These are phyloP conservation scores for Scalopus aquaticus DNA, from an alignment of 2,113 vertebrate species.

Conservation along the genomic window DNA sequence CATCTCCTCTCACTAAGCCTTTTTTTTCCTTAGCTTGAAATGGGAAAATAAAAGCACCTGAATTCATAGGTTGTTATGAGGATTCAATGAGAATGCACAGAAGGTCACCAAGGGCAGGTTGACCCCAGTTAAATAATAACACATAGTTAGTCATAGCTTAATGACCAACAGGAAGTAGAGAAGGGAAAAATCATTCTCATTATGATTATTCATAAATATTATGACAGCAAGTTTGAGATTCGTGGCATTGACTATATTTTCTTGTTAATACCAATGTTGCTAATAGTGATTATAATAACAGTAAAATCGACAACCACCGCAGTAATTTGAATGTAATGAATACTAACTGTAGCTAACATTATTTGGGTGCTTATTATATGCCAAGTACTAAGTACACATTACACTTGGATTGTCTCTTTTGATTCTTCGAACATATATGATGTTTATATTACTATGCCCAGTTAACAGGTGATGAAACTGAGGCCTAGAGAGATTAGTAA, in stretches of 20 bases:
- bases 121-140: not conserved
- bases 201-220: not conserved
- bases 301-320: not conserved
- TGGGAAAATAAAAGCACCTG: not conserved
- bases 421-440: not conserved
- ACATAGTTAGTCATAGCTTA: not conserved
- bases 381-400: not conserved
- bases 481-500: not conserved
- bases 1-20: not conserved
- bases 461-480: slow-evolving; percentile 1
- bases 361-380: not conserved
- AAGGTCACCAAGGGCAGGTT: not conserved
- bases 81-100: not conserved
- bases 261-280: not conserved
- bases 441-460: not conserved
- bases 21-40: not conserved
- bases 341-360: not conserved
- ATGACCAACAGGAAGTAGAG: not conserved
- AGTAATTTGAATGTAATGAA: not conserved
- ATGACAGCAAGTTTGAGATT: not conserved
- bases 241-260: not conserved
- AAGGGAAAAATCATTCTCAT: not conserved
- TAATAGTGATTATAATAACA: not conserved
- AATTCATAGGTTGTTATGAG: not conserved
- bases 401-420: not conserved